Evolutionary conservation across 2,888 invertebrate genomes (phyloP).

Genomic region (Mactromeris polynyma): DNA sequence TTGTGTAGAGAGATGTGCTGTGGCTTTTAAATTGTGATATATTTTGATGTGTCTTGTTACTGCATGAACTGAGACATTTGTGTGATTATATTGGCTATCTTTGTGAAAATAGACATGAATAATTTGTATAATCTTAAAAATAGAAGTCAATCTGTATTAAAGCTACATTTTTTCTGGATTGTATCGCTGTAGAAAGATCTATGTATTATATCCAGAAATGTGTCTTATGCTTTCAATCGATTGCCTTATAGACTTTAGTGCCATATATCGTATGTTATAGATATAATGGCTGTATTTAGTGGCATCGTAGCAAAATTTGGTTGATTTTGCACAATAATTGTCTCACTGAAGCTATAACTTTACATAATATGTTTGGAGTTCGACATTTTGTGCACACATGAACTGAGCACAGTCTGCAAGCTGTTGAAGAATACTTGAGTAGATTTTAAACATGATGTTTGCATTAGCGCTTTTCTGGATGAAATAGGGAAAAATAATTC

Average conservation of each 20-base stretch:
- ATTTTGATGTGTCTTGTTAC: neutral
- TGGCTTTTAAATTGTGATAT: neutral
- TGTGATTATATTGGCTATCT: neutral
- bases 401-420: neutral
- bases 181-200: neutral
- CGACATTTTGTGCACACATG: neutral
- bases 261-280: conserved; percentile 6
- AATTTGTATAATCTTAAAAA: neutral
- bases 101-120: neutral
- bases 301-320: neutral
- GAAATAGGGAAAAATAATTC: neutral
- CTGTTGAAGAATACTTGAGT: neutral
- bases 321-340: neutral
- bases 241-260: neutral
- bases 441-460: neutral
- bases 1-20: neutral
- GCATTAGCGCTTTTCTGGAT: neutral
- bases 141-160: too few relatives aligned
- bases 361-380: neutral
- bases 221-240: neutral
- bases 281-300: neutral
- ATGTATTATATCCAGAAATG: neutral
- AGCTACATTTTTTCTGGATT: neutral
- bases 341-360: neutral
- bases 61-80: neutral